A percentile compares a stretch with the other conserved stretches of the same genome.
Conservation (phyloP, 2,113 vertebrate species). For the Telmatochromis sp. region DNA sequence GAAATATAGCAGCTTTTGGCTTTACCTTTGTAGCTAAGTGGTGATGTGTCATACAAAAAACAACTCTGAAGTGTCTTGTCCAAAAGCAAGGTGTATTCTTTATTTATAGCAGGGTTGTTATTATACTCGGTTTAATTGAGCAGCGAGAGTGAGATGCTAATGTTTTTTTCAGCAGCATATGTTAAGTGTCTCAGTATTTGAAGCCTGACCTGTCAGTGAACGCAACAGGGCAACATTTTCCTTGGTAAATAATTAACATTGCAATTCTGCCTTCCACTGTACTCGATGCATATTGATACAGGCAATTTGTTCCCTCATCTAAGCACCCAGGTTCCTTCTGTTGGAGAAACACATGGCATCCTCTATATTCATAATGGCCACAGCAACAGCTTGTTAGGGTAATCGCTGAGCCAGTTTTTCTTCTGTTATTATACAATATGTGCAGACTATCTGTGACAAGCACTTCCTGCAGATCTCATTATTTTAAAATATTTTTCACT, state of each 20-base stretch:
- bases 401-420: neutral
- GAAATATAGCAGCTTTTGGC: neutral
- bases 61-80: neutral
- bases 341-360: conserved; percentile 26
- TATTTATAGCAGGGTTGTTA: neutral
- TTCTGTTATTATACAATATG: neutral
- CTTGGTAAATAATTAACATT: conserved; percentile 55
- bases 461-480: neutral
- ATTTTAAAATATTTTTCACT: neutral
- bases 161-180: conserved; percentile 31
- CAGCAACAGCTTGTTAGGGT: conserved; percentile 27
- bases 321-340: conserved; percentile 38
- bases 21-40: neutral
- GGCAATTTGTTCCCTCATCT: conserved; percentile 49
- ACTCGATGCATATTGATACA: conserved; percentile 50
- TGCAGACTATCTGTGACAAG: neutral
- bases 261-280: conserved; percentile 25
- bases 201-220: conserved; percentile 51
- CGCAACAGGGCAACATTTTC: conserved; percentile 46
- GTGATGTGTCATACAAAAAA: neutral
- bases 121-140: conserved; percentile 28
- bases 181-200: conserved; percentile 45
- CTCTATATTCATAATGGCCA: conserved; percentile 25
- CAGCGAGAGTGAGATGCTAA: conserved; percentile 11
- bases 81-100: neutral